Base-by-base conservation (phyloP, 2,113 vertebrate species). In the Tachuris rubrigastra region DNA sequence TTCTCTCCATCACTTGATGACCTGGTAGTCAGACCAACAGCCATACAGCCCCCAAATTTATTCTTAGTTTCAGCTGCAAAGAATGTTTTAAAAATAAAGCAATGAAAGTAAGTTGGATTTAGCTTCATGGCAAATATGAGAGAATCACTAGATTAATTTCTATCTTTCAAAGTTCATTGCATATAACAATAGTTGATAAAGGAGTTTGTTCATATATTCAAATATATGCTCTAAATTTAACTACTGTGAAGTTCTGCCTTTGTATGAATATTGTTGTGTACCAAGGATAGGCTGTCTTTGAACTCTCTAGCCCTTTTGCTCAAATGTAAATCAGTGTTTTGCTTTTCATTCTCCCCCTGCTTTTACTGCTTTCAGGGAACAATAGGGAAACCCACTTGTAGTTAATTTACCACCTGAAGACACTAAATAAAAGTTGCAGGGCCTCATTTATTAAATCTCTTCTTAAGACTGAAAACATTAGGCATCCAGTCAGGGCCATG, bases 351-450 rank as follows among this genome's bases (percentile, higher is more conserved):
- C 71, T 96, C 42, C 50, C 56, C 71, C 42, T 69, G 78, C 81
- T 97, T 84, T 84, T 73, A 77, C 52, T 55, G 76, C 85, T 93
- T 85, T 89, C 82, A 78, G 21, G 59, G 83, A 95, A 93, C 92
- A 95, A 96, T 76, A 76, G 91, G 86, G 79, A 95, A 86, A 41
- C 83, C 66, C 72, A 90, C 96, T 90, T 90, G 60, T 67, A 79
- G 69, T 37, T 90, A 94, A 95, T 96, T 95, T 97, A 94, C 91
- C 88, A 90, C 91, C 77, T 90, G 77, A 96, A 76, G 92, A 81
- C 53, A 91, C 78, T 81, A 88, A 95, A 92, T 85, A 89, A 72
- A 95, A 88, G 52, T 91, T 93, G 73, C 65, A 66, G 53, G 41
- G 27, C 37, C n/a, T 96, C 49, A 84, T 95, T 95, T 79, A 91